Conservation (phyloP, 2,113 vertebrate species). For the Megaceryle torquata region DNA sequence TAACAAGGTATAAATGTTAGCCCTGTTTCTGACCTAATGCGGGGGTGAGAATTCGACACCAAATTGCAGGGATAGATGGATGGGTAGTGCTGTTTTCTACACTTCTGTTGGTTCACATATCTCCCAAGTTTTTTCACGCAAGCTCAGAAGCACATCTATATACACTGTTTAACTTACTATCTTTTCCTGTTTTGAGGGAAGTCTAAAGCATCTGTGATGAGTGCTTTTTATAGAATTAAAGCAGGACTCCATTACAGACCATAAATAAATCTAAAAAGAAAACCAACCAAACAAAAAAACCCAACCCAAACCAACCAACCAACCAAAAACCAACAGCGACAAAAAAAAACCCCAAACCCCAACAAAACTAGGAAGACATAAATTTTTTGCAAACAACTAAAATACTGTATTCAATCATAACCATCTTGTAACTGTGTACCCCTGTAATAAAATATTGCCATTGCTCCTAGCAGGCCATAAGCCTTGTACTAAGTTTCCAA, state of each 20-base stretch:
- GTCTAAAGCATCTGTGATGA: background rate
- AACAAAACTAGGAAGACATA: background rate
- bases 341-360: background rate
- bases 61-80: too few relatives aligned
- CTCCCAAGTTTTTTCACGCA: background rate
- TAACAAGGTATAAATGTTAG: too few relatives aligned
- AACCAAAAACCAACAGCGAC: too few relatives aligned
- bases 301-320: too few relatives aligned
- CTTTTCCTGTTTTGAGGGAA: background rate
- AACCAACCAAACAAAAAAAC: too few relatives aligned
- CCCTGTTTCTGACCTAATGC: too few relatives aligned
- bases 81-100: too few relatives aligned
- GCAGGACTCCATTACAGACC: too few relatives aligned
- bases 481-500: background rate
- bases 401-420: background rate
- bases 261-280: too few relatives aligned
- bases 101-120: background rate
- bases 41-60: too few relatives aligned
- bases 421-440: background rate
- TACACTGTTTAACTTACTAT: background rate
- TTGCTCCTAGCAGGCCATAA: fast-evolving
- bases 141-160: background rate
- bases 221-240: background rate
- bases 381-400: background rate
- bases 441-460: background rate